Base-by-base conservation (phyloP, 2,797 vertebrate species). In the Rhinella marina region DNA sequence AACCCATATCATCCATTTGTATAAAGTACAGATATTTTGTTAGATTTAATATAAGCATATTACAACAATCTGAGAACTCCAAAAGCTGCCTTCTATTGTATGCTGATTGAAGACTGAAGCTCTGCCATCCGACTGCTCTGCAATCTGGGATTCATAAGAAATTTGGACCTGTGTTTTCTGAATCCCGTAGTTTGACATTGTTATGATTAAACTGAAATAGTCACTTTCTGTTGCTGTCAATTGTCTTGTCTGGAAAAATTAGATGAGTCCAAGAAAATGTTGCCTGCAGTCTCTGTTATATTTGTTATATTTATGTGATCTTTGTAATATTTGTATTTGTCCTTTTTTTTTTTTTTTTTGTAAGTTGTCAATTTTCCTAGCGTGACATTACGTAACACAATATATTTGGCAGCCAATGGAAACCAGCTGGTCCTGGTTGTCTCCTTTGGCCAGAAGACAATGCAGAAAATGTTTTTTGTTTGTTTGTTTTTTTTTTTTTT, bases 101-200 rank as follows among this genome's bases (percentile, higher is more conserved):
- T 19, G 23, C 52, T 76, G 83, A 85, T 77, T 84, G 72, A 62
- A 76, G 56, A 76, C 83, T 85, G 83, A 85, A 85, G 73, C 27
- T 19, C 73, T 85, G 83, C 83, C 72, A 77, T 85, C 32, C 59
- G 32, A 64, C 72, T 5, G 32, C 9, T 85, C 59, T 59, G 32
- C 83, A 85, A 61, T 85, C 83, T 85, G 83, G 83, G 57, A 76
- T 85, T 85, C 83, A 85, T 85, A 85, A 85, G 25, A 52, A 41
- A 62, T 62, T 85, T 85, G 83, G 83, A 76, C 25, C 73, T 25
- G 83, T 25, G 56, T 77, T 25, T 48, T 62, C 32, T 52, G 29
- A 64, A 62, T 85, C 83, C 83, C 83, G 50, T 61, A 50, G 56
- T 59, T 62, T 76, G 56, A 76, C 83, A 62, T 75, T 57, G 56